Conservation (phyloP, 2,797 vertebrate genomes). For the Enteromius fasciolatus region DNA sequence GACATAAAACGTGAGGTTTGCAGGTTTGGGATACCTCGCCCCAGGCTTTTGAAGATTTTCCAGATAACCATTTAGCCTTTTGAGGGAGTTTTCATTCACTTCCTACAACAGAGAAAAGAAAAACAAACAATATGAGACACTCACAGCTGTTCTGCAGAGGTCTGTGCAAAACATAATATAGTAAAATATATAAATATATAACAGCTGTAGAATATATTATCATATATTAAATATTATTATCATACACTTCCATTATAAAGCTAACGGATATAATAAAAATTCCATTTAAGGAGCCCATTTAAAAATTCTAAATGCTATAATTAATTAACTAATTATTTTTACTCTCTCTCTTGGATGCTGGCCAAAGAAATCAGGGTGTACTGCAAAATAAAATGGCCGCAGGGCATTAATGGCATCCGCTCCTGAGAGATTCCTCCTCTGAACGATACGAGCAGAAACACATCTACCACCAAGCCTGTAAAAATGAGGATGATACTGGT, state of each 20-base stretch:
- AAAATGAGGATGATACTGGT: background rate
- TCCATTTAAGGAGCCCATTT: background rate
- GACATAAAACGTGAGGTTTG: slow-evolving; percentile 91
- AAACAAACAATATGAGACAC: background rate
- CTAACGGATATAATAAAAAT: background rate
- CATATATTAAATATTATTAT: background rate
- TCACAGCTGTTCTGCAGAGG: background rate
- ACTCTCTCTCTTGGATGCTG: slow-evolving; percentile 94
- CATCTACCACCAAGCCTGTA: slow-evolving; percentile 78
- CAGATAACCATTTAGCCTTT: slow-evolving; percentile 92
- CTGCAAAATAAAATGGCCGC: slow-evolving; percentile 96
- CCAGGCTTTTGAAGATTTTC: slow-evolving; percentile 91
- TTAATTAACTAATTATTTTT: slow-evolving; percentile 55
- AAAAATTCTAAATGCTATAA: no score
- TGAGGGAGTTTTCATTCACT: slow-evolving; percentile 96
- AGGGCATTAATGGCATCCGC: slow-evolving; percentile 91
- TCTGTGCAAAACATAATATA: background rate
- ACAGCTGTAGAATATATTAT: background rate
- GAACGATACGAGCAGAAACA: slow-evolving; percentile 67
- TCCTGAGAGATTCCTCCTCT: slow-evolving; percentile 83
- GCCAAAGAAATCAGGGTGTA: slow-evolving; percentile 98
- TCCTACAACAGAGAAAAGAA: slow-evolving; percentile 75
- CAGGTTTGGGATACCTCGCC: slow-evolving; percentile 80
- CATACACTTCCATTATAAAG: background rate
- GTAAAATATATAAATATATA: no score